These are phyloP conservation scores for Cervus canadensis DNA, from an alignment of 2,113 vertebrate species.

Conservation along the genomic window DNA sequence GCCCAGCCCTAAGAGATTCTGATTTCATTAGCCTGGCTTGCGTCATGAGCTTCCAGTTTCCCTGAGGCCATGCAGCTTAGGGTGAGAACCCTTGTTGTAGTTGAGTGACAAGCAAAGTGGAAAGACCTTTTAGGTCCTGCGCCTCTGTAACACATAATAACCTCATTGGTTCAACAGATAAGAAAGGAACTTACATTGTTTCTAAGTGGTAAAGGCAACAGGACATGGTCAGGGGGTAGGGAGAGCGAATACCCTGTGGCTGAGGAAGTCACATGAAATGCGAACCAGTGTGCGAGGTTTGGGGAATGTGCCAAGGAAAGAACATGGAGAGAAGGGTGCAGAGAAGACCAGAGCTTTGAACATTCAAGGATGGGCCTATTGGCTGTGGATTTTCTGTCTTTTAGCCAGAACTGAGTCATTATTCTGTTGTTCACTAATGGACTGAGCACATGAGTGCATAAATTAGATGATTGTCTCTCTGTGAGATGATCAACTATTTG, in stretches of 20 bases:
- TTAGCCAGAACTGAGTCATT: not conserved
- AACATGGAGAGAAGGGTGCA: rapidly evolving
- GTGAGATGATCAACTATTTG: not conserved
- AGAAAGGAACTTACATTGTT: not conserved
- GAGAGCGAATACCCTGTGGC: no score
- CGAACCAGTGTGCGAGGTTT: no score
- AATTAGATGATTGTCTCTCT: not conserved
- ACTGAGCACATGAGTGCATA: not conserved
- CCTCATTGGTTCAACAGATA: not conserved
- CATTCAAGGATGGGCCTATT: no score
- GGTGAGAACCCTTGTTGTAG: not conserved
- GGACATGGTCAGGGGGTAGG: not conserved
- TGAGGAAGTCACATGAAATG: not conserved
- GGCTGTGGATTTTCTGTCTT: not conserved
- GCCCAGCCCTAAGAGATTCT: not conserved
- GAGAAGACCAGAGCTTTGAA: not conserved
- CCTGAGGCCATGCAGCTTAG: no score
- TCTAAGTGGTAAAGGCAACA: not conserved
- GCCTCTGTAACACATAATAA: not conserved
- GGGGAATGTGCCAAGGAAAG: not conserved
- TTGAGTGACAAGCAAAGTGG: not conserved
- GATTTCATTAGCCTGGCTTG: not conserved
- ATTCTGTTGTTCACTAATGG: not conserved
- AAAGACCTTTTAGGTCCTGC: not conserved
- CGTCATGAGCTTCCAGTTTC: not conserved